Evolutionary conservation across 2,888 invertebrate genomes (phyloP), one percentile per base, ranked within the genome.

Genomic region (Theretra japonica): DNA sequence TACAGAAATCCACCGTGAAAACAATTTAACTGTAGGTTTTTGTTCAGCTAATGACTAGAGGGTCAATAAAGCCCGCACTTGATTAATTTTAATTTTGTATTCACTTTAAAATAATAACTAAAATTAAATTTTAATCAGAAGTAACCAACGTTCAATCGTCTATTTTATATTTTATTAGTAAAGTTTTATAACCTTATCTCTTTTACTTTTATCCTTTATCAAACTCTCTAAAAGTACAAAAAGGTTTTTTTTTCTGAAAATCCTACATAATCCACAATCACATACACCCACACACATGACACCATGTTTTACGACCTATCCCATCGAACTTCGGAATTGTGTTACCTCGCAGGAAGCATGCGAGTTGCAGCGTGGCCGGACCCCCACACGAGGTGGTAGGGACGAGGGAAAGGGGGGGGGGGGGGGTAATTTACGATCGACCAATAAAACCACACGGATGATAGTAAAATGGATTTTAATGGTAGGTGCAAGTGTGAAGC

Each of bases 391-490:
- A 41, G 41, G n/a, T n/a, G n/a, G n/a, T n/a, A 11, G 11, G 41
- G 41, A 4, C 0, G 2, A 41, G 11, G 41, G 11, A 11, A 19
- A 17, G 74, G 56, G 69, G 23, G 57, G 53, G 11, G 56, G 21
- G 41, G 59, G 23, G 60, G 56, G 56, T 30, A 82, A 88, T 88
- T 88, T 90, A 89, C 82, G 86, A 79, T 72, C 76, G 33, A 56
- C 81, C 82, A 86, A 86, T 89, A 88, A 89, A 88, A 86, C 82
- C 81, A 75, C 82, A 81, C 76, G 81, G 86, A 84, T 88, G 85
- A 87, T 82, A 87, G 83, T 87, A 85, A 87, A 89, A 88, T 87
- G 81, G 87, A 85, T 86, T 88, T 88, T 89, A 88, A 90, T 85
- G 82, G 80, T 76, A 79, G 80, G 77, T 80, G 83, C 83, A 82